A percentile compares a stretch with the other conserved stretches of the same genome.
phyloP scores from a whole-genome alignment of 2,113 vertebrate genomes.

The Condylura cristata region DNA sequence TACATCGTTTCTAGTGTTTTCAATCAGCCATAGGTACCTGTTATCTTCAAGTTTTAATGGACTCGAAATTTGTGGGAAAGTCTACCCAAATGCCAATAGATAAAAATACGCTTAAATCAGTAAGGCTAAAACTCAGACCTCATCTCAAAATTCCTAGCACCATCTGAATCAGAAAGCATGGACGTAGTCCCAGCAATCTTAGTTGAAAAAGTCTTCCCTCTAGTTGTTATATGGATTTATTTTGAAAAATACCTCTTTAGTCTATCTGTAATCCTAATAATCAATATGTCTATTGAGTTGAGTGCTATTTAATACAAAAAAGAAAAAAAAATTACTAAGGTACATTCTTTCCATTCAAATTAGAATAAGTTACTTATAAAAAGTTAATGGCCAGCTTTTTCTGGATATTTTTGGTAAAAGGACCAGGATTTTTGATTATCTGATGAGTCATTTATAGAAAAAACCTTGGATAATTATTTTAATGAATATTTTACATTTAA shows the following conservation, averaged over 20 bases:
- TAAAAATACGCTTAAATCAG: not conserved
- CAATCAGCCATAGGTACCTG: not conserved
- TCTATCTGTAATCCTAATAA: not conserved
- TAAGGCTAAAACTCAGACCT: not conserved
- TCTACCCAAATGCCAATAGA: not conserved
- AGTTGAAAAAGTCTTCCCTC: not conserved
- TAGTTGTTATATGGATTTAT: not conserved
- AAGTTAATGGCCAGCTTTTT: not conserved
- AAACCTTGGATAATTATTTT: not conserved
- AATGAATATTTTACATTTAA: constrained; percentile 10
- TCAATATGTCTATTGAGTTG: not conserved
- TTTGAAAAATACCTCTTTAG: not conserved
- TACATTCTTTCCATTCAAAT: not conserved
- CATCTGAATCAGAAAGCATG: not conserved
- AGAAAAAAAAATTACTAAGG: not conserved
- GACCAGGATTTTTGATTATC: not conserved
- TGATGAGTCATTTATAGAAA: not conserved
- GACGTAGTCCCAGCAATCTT: not conserved
- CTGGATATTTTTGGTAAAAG: not conserved
- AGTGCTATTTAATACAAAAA: not conserved
- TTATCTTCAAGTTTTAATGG: not conserved
- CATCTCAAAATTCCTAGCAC: not conserved
- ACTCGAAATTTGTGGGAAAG: not conserved
- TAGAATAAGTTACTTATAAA: not conserved
- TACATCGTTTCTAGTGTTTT: not conserved